Evolutionary conservation across 2,888 invertebrate species (phyloP).

Genomic region (Endotricha flammealis): DNA sequence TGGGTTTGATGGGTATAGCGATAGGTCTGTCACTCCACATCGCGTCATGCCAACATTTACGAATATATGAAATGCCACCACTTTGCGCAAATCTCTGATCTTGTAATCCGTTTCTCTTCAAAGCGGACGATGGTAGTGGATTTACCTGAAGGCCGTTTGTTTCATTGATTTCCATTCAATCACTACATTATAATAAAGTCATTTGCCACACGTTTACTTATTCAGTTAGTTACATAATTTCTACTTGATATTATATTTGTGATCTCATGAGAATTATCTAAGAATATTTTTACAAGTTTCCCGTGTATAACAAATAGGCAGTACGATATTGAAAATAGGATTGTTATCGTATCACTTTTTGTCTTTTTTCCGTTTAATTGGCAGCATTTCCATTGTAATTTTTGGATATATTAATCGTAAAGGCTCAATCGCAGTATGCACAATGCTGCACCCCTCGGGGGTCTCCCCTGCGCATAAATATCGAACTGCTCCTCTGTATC

Average conservation of each 20-base stretch:
- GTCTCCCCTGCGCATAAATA: conserved; percentile 45
- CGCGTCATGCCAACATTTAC: conserved; percentile 53
- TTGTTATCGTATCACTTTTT: conserved; percentile 34
- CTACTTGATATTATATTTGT: no score
- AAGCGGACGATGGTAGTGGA: conserved; percentile 56
- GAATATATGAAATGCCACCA: conserved; percentile 58
- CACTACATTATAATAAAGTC: not conserved
- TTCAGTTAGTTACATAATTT: no score
- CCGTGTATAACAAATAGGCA: no score
- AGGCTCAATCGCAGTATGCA: conserved; percentile 52
- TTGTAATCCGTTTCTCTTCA: conserved; percentile 66
- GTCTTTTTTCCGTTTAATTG: conserved; percentile 47
- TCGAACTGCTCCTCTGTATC: conserved; percentile 60
- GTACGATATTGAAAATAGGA: no score
- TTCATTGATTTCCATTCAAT: not conserved
- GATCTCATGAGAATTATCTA: no score
- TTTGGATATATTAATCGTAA: conserved; percentile 41
- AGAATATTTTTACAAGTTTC: no score
- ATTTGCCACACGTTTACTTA: no score
- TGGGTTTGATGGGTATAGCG: conserved; percentile 45
- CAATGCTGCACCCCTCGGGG: conserved; percentile 26
- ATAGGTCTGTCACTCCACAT: conserved; percentile 47
- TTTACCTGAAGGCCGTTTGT: conserved; percentile 45
- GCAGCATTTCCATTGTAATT: conserved; percentile 52
- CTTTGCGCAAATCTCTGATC: conserved; percentile 57